Evolutionary conservation across 2,113 vertebrate species (phyloP), one percentile per base, ranked within the genome.

Genomic region (Oncorhynchus nerka): DNA sequence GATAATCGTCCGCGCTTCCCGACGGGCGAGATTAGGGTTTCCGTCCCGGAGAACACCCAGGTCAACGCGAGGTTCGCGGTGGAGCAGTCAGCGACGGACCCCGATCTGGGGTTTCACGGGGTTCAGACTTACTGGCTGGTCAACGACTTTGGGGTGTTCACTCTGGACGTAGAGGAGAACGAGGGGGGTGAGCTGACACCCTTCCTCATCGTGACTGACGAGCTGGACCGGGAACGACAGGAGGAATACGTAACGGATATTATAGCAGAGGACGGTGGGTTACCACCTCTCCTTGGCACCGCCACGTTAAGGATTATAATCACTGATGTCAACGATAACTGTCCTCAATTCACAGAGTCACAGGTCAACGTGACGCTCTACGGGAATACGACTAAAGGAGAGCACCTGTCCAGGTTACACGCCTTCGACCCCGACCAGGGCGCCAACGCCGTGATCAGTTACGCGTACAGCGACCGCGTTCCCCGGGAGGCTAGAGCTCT

Each of bases 281-380:
- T 88, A 1, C 98, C 98, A 62, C 95, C 95, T 0, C 94, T 97
- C 0, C 4, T 96, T 30, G 98, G 98, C 6, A 97, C 94, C 2
- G 95, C 97, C 48, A 96, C 96, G 13, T 94, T 99, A 45, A 96
- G 95, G 83, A 94, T 99, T 71, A 85, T 94, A 72, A 95, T 99
- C 84, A 95, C 94, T 0, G 98, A 99, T 75, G 91, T 99, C 74
- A 99, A 99, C 49, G 98, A 99, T 89, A 98, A 99, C 79, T 99
- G 98, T 65, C 98, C 98, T 4, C 92, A 94, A 68, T 99, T 99
- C 85, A 85, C 76, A 0, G 92, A 97, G 73, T 94, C 95, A 0
- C 94, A 96, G 72, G 84, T 98, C 75, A 98, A 97, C 0, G 24
- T 96, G 76, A 97, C 96, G 2, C 81, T 99, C 49, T 94, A 93